Percentiles rank a stretch among this genome's conserved stretches.
phyloP scores from a whole-genome alignment of 2,888 invertebrate genomes.

The Pseudococcus longispinus region DNA sequence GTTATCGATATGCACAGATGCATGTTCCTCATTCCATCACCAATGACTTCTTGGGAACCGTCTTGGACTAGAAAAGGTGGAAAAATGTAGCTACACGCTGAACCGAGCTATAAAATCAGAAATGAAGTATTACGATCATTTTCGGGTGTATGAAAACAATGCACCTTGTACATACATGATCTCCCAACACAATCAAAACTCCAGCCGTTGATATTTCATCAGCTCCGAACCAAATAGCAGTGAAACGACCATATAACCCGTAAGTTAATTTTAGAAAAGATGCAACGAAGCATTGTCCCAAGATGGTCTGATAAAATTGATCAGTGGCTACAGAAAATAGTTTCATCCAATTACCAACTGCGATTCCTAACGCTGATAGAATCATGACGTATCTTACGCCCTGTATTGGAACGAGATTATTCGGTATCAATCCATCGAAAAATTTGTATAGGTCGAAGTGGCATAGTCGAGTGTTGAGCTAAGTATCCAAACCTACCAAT shows the following conservation, averaged over 20 bases:
- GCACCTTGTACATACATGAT: conserved; percentile 78
- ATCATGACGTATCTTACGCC: conserved; percentile 83
- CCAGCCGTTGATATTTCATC: conserved; percentile 96
- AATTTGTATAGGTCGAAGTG: background rate
- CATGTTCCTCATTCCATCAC: conserved; percentile 78
- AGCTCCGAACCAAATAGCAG: conserved; percentile 98
- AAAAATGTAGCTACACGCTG: conserved; percentile 86
- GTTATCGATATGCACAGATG: conserved; percentile 85
- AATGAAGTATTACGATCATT: background rate
- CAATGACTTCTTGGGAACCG: conserved; percentile 71
- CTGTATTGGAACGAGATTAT: conserved; percentile 64
- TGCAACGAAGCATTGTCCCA: conserved; percentile 86
- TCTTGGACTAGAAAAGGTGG: conserved; percentile 70
- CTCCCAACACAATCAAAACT: conserved; percentile 97
- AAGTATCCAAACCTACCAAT: conserved; percentile 72
- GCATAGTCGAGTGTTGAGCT: background rate
- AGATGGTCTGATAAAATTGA: conserved; percentile 86
- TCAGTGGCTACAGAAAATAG: conserved; percentile 84
- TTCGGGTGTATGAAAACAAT: background rate
- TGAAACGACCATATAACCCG: conserved; percentile 89
- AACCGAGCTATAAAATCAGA: conserved; percentile 61
- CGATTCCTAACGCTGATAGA: conserved; percentile 85
- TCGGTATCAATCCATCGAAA: background rate
- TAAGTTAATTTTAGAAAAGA: conserved; percentile 91
- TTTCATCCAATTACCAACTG: conserved; percentile 89